A percentile compares a stretch with the other conserved stretches of the same genome.
phyloP scores from a whole-genome alignment of 1,140 invertebrate genomes.

The Chionoecetes opilio region DNA sequence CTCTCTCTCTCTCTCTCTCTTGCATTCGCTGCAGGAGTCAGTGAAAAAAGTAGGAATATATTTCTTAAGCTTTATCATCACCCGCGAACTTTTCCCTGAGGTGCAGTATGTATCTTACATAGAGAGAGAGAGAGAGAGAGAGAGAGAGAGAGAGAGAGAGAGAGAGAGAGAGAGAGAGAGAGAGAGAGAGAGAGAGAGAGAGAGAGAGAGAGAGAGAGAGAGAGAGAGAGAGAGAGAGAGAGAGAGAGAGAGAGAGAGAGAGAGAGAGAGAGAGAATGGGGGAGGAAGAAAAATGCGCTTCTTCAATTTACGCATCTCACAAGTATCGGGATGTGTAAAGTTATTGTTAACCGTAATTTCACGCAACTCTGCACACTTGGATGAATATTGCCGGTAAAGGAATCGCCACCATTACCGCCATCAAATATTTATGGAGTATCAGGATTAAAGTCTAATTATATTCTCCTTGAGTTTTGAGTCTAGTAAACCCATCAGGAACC shows the following conservation, averaged over 20 bases:
- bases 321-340: background rate
- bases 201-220: constrained; percentile 36
- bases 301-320: background rate
- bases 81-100: too few species aligned
- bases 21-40: background rate
- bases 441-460: constrained; percentile 44
- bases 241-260: constrained; percentile 37
- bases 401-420: constrained; percentile 25
- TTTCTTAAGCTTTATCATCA: too few species aligned
- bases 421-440: constrained; percentile 49
- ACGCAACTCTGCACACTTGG: constrained; percentile 60
- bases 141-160: too few species aligned
- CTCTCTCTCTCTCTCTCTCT: too few species aligned
- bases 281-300: background rate
- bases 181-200: constrained; percentile 48
- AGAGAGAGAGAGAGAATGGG: background rate
- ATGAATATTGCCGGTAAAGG: constrained; percentile 50
- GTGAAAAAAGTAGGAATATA: too few species aligned
- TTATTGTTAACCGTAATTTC: constrained; percentile 60
- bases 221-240: constrained; percentile 42
- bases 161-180: constrained; percentile 4
- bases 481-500: background rate
- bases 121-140: too few species aligned
- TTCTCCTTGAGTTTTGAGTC: background rate
- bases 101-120: too few species aligned